These are phyloP conservation scores for Tragelaphus imberbis DNA, from an alignment of 2,113 vertebrate genomes.

Conservation along the genomic window DNA sequence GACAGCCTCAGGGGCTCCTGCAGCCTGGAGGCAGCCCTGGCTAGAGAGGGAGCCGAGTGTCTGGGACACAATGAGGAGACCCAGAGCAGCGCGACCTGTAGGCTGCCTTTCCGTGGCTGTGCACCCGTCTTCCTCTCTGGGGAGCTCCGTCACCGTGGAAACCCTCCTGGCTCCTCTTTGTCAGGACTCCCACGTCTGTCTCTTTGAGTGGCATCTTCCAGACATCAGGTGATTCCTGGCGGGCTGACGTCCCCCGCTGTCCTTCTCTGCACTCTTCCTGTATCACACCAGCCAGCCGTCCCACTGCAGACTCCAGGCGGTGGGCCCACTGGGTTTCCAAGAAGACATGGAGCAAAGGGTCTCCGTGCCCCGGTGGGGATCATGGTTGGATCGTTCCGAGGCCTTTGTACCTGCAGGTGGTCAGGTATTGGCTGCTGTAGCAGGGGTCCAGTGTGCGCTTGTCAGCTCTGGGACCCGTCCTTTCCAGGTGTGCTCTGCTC, in stretches of 20 bases:
- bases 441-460: fast-evolving
- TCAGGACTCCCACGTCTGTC: neutral
- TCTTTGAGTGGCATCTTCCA: neutral
- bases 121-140: neutral
- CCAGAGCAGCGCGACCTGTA: neutral
- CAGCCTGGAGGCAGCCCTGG: neutral
- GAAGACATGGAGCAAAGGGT: neutral
- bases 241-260: neutral
- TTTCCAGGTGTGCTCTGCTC: neutral
- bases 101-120: neutral
- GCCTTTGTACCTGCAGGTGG: too few relatives aligned
- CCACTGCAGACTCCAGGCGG: fast-evolving
- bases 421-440: fast-evolving
- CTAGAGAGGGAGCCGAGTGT: neutral
- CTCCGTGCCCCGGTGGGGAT: fast-evolving
- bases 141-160: neutral
- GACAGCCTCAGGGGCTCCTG: too few relatives aligned
- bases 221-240: neutral
- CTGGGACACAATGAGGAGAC: fast-evolving
- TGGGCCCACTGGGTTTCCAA: too few relatives aligned
- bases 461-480: neutral
- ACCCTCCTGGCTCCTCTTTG: neutral
- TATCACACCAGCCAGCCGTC: fast-evolving
- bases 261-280: neutral
- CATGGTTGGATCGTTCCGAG: fast-evolving